Evolutionary conservation across 2,113 vertebrate species (phyloP).

Genomic region (Orycteropus afer): DNA sequence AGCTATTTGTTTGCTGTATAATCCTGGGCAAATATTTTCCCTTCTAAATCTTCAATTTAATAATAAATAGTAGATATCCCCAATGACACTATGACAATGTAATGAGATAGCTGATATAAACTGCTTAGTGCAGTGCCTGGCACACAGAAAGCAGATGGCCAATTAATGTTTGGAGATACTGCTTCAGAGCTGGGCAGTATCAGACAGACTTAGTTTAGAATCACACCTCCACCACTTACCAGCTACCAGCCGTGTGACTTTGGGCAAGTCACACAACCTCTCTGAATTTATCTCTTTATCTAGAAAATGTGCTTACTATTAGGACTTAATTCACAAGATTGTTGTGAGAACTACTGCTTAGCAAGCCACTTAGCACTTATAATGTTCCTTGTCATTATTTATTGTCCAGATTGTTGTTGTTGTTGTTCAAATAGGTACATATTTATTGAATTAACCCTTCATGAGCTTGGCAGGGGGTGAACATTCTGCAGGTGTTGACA

Average conservation of each 20-base stretch:
- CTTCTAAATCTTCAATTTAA: not conserved
- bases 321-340: not conserved
- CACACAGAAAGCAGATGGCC: not conserved
- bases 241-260: not conserved
- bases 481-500: not conserved
- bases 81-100: not conserved
- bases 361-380: not conserved
- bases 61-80: not conserved
- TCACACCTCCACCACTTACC: not conserved
- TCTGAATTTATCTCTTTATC: not conserved
- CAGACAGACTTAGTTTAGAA: not conserved
- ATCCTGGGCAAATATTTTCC: not conserved
- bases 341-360: not conserved
- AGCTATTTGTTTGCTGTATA: not conserved
- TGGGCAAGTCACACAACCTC: not conserved
- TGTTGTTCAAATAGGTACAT: not conserved
- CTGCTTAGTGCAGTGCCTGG: rapidly evolving
- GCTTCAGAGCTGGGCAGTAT: not conserved
- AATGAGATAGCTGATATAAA: too few relatives aligned
- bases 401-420: not conserved
- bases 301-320: not conserved
- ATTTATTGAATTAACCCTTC: not conserved
- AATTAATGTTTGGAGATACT: not conserved
- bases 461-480: not conserved
- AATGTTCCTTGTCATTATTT: not conserved